These are phyloP conservation scores for Euschistus heros DNA, from an alignment of 1,140 invertebrate species.

Conservation along the genomic window DNA sequence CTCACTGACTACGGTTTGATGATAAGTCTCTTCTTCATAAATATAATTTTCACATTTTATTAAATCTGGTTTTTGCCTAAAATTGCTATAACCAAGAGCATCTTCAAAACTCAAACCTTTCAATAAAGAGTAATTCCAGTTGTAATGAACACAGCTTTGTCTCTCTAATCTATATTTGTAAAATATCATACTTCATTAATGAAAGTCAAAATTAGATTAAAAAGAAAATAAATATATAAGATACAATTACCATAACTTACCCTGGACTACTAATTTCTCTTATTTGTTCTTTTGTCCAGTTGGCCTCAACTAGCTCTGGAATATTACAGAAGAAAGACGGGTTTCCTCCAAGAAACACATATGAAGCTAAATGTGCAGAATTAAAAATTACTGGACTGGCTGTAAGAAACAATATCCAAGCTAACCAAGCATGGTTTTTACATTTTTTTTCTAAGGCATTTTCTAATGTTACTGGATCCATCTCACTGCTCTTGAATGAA, in stretches of 20 bases:
- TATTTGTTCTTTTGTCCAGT: constrained; percentile 41
- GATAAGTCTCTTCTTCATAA: constrained; percentile 32
- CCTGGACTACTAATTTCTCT: constrained; percentile 36
- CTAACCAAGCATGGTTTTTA: constrained; percentile 32
- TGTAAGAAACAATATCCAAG: constrained; percentile 40
- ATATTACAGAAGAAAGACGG: constrained; percentile 42
- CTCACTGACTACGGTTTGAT: constrained; percentile 38
- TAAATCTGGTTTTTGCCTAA: constrained; percentile 30
- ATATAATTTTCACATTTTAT: constrained; percentile 34
- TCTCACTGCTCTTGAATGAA: not conserved
- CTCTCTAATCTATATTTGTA: constrained; percentile 10
- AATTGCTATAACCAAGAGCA: constrained; percentile 34
- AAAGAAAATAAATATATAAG: too few species aligned
- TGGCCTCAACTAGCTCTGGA: constrained; percentile 34
- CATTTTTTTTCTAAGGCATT: constrained; percentile 26
- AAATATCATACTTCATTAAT: too few species aligned
- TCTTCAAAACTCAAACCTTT: constrained; percentile 35
- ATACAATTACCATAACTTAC: constrained; percentile 24
- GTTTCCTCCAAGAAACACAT: constrained; percentile 42
- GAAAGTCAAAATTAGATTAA: too few species aligned
- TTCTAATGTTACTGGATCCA: constrained; percentile 24
- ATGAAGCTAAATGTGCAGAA: constrained; percentile 44
- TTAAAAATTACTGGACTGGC: constrained; percentile 42
- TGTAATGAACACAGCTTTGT: constrained; percentile 35
- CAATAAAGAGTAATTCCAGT: constrained; percentile 40